Evolutionary conservation across 2,888 invertebrate species (phyloP).

Genomic region (Microchrysa polita): DNA sequence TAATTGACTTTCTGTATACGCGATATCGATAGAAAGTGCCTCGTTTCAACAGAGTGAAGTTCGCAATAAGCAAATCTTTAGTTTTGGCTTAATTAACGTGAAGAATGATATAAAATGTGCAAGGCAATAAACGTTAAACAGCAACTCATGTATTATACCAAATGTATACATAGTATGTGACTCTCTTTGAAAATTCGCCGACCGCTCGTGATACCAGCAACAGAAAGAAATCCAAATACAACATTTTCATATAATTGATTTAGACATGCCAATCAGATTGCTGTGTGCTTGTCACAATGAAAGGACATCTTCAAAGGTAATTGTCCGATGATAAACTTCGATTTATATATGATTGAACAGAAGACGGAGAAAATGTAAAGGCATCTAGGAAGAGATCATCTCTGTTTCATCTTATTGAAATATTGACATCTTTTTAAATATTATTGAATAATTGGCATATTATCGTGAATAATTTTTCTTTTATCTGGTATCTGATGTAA

Average conservation of each 20-base stretch:
- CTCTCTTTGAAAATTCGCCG: slow-evolving; percentile 32
- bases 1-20: no score
- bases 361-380: slow-evolving; percentile 13
- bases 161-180: background rate
- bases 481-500: no score
- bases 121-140: background rate
- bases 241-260: slow-evolving; percentile 36
- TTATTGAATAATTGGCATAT: no score
- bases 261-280: slow-evolving; percentile 30
- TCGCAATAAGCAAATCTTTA: no score
- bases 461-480: no score
- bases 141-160: background rate
- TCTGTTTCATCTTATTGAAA: background rate
- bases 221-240: background rate
- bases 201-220: background rate
- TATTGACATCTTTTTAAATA: background rate
- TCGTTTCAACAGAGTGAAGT: no score
- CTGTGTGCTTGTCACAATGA: background rate
- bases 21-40: no score
- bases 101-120: no score
- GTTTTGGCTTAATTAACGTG: no score
- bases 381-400: background rate
- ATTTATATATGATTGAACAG: slow-evolving; percentile 20
- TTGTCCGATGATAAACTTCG: slow-evolving; percentile 19
- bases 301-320: slow-evolving; percentile 40